phyloP scores from a whole-genome alignment of 1,140 invertebrate genomes.

The Conus betulinus region DNA sequence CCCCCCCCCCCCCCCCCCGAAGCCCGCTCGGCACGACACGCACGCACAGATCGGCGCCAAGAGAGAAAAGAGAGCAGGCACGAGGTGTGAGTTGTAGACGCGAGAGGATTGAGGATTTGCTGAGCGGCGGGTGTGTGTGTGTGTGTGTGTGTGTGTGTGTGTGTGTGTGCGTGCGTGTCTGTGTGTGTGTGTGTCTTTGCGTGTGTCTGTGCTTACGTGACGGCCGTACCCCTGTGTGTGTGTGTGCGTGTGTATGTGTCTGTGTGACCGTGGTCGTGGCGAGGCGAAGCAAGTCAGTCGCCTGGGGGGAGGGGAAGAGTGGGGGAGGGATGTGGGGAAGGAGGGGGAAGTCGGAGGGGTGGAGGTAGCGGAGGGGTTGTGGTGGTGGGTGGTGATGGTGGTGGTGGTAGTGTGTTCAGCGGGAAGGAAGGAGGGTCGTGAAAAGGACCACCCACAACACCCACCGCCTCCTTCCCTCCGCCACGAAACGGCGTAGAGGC shows the following conservation, averaged over 20 bases:
- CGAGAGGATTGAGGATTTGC: constrained; percentile 29
- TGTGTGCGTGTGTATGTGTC: no score
- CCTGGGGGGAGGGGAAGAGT: background rate
- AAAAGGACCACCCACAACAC: constrained; percentile 32
- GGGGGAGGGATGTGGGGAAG: background rate
- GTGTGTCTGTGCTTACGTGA: no score
- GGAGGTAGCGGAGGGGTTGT: background rate
- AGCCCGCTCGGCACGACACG: constrained; percentile 26
- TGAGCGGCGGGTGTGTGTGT: background rate
- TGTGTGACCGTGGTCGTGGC: no score
- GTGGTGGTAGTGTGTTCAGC: background rate
- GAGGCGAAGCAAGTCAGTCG: background rate
- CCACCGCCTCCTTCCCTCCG: constrained; percentile 18
- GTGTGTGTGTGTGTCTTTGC: no score
- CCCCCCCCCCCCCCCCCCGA: constrained; percentile 21
- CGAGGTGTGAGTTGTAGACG: constrained; percentile 36
- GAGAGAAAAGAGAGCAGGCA: background rate
- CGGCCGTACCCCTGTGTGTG: no score
- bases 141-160: background rate
- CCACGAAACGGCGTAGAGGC: constrained; percentile 1
- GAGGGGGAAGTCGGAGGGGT: background rate
- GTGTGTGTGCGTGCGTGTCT: no score
- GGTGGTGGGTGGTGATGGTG: no score
- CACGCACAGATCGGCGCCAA: constrained; percentile 26
- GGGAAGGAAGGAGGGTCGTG: background rate